phyloP scores from a whole-genome alignment of 2,797 vertebrate genomes.

The Euthynnus affinis region DNA sequence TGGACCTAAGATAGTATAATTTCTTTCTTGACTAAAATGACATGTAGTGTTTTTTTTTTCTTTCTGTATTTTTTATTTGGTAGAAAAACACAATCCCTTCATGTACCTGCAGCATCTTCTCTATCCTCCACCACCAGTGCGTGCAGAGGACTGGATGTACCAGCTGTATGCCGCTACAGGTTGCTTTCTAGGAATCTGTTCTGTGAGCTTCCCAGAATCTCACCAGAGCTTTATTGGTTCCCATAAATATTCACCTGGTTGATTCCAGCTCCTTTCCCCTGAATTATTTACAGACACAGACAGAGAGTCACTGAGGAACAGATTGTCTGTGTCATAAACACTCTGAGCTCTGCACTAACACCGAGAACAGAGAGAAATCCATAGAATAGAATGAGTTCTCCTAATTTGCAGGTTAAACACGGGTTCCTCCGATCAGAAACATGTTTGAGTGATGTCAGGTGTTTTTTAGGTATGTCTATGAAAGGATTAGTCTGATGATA shows the following conservation, averaged over 20 bases:
- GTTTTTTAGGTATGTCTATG: too few relatives aligned
- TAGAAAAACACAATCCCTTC: too few relatives aligned
- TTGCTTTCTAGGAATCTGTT: constrained; percentile 38
- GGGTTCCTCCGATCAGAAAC: neutral
- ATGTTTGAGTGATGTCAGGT: neutral
- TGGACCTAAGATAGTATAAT: neutral
- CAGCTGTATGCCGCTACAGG: neutral
- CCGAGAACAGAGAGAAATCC: neutral
- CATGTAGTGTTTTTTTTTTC: neutral
- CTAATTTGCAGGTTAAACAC: neutral
- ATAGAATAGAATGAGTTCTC: neutral
- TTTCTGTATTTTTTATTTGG: neutral
- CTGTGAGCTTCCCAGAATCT: constrained; percentile 38
- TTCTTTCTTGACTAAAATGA: neutral
- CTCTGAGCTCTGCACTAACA: neutral
- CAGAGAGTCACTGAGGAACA: too few relatives aligned
- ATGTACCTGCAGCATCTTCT: neutral
- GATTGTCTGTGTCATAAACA: neutral
- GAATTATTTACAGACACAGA: constrained; percentile 10
- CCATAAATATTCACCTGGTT: constrained; percentile 27
- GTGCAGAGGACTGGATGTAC: constrained; percentile 9
- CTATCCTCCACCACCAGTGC: neutral
- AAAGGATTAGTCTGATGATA: too few relatives aligned
- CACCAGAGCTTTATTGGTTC: neutral
- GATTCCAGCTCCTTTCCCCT: neutral